Conservation (phyloP, 2,113 vertebrate species). For the Gopherus evgoodei region DNA sequence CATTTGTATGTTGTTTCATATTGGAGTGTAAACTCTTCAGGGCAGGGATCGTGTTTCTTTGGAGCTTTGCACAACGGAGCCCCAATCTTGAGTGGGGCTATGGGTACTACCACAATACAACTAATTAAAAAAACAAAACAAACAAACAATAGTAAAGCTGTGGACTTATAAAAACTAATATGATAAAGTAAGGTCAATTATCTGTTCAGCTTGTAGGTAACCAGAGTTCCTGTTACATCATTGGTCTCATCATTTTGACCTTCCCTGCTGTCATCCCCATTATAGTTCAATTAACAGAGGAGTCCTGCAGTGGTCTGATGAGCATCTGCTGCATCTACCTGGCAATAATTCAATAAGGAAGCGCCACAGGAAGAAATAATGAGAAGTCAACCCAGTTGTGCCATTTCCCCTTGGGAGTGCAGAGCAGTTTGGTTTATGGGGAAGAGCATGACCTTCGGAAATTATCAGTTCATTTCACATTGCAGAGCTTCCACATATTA, state of each 20-base stretch:
- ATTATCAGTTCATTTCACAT: slow-evolving; percentile 63
- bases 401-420: slow-evolving; percentile 76
- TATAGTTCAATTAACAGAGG: slow-evolving; percentile 93
- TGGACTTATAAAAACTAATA: slow-evolving; percentile 33
- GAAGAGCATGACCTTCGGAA: slow-evolving; percentile 72
- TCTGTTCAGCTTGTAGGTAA: slow-evolving; percentile 61
- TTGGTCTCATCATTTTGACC: slow-evolving; percentile 82
- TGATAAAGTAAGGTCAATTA: slow-evolving; percentile 62
- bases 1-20: background rate
- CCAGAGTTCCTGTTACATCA: slow-evolving; percentile 81
- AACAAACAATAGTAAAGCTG: background rate
- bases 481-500: slow-evolving; percentile 8
- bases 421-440: slow-evolving; percentile 78
- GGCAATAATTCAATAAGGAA: slow-evolving; percentile 91
- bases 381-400: slow-evolving; percentile 80
- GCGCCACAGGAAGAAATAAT: slow-evolving; percentile 81
- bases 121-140: background rate
- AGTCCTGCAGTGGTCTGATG: slow-evolving; percentile 84
- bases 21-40: slow-evolving; percentile 26
- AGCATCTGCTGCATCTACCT: slow-evolving; percentile 91
- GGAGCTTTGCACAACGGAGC: background rate
- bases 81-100: background rate
- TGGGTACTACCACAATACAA: background rate
- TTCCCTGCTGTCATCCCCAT: slow-evolving; percentile 90
- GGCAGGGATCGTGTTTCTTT: background rate